Conservation (phyloP, 2,113 vertebrate genomes). For the Amphilophus citrinellus region DNA sequence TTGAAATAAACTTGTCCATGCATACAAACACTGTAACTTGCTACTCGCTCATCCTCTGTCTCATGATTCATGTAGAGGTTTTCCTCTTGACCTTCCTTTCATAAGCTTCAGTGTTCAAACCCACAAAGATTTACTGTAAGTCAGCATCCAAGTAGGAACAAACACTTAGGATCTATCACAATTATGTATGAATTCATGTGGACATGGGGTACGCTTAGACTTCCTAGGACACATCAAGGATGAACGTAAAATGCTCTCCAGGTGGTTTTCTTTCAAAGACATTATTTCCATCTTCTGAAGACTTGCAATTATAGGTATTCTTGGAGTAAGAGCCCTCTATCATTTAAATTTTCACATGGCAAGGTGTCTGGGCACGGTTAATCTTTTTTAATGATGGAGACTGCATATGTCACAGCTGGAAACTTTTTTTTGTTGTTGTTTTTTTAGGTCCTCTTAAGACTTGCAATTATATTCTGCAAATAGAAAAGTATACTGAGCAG, state of each 20-base stretch:
- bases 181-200: neutral
- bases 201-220: neutral
- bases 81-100: neutral
- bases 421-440: neutral
- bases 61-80: neutral
- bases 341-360: neutral
- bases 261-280: slow-evolving; percentile 30
- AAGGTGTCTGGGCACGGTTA: neutral
- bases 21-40: neutral
- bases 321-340: neutral
- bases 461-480: slow-evolving; percentile 10
- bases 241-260: slow-evolving; percentile 29
- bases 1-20: neutral
- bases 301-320: slow-evolving; percentile 24
- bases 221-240: slow-evolving; percentile 5
- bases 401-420: slow-evolving; percentile 12
- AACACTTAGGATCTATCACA: neutral
- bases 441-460: neutral
- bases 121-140: neutral
- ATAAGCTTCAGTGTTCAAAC: neutral
- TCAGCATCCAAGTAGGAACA: neutral
- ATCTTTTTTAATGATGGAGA: slow-evolving; percentile 15
- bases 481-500: neutral
- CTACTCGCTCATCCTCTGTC: neutral
- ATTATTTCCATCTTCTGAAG: slow-evolving; percentile 11